Evolutionary conservation across 1,140 invertebrate species (phyloP), one percentile per base, ranked within the genome.

Genomic region (Pantala flavescens): DNA sequence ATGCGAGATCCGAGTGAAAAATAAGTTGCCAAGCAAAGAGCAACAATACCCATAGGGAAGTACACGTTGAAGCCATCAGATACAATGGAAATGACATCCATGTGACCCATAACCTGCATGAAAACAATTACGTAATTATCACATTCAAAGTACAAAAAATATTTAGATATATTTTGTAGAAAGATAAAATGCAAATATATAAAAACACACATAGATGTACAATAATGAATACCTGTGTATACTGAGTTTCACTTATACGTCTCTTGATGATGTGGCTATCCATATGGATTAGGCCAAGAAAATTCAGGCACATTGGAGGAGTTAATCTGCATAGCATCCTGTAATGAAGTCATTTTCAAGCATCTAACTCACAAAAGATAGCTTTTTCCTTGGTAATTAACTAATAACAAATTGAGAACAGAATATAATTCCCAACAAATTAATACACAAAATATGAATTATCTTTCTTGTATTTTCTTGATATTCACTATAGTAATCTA

Each of bases 51-150:
- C 87, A 99, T 98, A 0, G 98, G 98, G 83, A 99, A 98, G 82
- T 99, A 99, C 63, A 99, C 93, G 83, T 99, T 99, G 83, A 99
- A 99, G 23, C 98, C 97, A 83, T 98, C 93, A 1, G 96, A 95
- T 76, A 99, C 94, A 74, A 99, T 95, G 12, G 94, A 91, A 74
- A 99, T 91, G 0, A 99, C 95, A 85, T 99, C 97, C 96, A 99
- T 96, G 81, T 99, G 97, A 23, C 98, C 98, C 97, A 99, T 99
- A 76, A 99, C 92, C 93, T 97, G 82, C 28, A 9, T n/a, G 82
- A 81, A 78, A 73, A 77, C 28, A 80, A 75, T 75, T 23, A 79
- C 19, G 12, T 71, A n/a, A n/a, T n/a, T 36, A 36, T 9, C 28
- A 36, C 71, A 43, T 19, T 12, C 21, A n/a, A 23, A 55, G 7